Percentiles rank a stretch among this genome's conserved stretches.
These are phyloP conservation scores for Tetrapedia diversipes DNA, from an alignment of 2,888 invertebrate genomes.

Conservation along the genomic window DNA sequence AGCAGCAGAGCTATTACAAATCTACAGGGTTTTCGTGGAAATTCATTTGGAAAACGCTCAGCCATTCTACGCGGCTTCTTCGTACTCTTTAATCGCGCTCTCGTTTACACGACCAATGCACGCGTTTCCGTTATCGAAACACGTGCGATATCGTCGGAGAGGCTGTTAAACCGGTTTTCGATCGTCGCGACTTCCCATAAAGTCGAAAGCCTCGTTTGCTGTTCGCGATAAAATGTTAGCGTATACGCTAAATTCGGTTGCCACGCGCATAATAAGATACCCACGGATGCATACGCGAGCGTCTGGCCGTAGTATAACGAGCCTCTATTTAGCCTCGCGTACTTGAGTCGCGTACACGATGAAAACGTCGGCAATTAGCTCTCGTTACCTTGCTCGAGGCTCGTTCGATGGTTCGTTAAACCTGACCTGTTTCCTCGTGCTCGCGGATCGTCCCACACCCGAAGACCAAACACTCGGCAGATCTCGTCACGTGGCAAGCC, in stretches of 20 bases:
- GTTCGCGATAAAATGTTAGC: not conserved
- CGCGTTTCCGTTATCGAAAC: too few relatives aligned
- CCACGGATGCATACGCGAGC: not conserved
- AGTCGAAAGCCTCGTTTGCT: not conserved
- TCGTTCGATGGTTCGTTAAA: slow-evolving; percentile 62
- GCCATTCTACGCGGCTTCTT: slow-evolving; percentile 15
- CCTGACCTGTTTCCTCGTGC: slow-evolving; percentile 48
- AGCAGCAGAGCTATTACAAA: slow-evolving; percentile 51
- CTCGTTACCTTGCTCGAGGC: slow-evolving; percentile 49
- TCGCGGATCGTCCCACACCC: slow-evolving; percentile 33
- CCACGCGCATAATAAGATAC: slow-evolving; percentile 23
- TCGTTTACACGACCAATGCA: not conserved
- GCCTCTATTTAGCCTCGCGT: slow-evolving; percentile 22
- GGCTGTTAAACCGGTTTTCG: not conserved
- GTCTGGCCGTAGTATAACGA: slow-evolving; percentile 28
- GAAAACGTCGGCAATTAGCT: slow-evolving; percentile 59
- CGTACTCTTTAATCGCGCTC: slow-evolving; percentile 2
- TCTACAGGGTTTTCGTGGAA: slow-evolving; percentile 51
- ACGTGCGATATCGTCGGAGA: too few relatives aligned
- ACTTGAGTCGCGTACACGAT: slow-evolving; percentile 34
- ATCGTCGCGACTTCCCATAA: too few relatives aligned
- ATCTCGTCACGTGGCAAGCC: slow-evolving; percentile 57
- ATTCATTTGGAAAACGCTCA: slow-evolving; percentile 58
- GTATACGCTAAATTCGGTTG: not conserved
- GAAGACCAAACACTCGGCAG: slow-evolving; percentile 22